phyloP scores from a whole-genome alignment of 1,140 invertebrate genomes.

The Papilio polytes region DNA sequence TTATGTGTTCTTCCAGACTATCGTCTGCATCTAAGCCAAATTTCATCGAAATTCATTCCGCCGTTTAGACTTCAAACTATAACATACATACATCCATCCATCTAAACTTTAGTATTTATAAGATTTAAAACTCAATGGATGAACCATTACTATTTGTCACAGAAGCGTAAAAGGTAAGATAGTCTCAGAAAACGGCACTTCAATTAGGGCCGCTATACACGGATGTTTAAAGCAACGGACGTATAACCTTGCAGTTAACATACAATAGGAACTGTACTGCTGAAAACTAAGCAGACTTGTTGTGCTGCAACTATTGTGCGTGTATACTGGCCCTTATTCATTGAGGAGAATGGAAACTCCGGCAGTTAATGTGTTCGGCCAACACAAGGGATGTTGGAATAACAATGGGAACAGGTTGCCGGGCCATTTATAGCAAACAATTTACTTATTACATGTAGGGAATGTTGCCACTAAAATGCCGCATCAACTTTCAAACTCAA shows the following conservation, averaged over 20 bases:
- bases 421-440: conserved; percentile 66
- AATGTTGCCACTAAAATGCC: conserved; percentile 59
- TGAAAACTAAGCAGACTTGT: no score
- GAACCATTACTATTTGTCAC: background rate
- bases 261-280: no score
- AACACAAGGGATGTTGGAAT: conserved; percentile 51
- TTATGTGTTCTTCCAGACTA: no score
- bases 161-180: conserved; percentile 32
- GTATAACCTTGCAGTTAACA: no score
- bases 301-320: background rate
- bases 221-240: no score
- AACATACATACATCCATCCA: no score
- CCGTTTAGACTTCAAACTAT: no score
- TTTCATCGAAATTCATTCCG: no score
- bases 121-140: no score
- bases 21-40: no score
- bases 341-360: conserved; percentile 49
- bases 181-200: background rate
- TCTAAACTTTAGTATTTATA: no score
- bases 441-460: conserved; percentile 73
- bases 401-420: conserved; percentile 75
- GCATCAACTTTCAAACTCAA: conserved; percentile 30
- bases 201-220: background rate
- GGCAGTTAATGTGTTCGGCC: conserved; percentile 36
- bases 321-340: conserved; percentile 40